phyloP scores from a whole-genome alignment of 2,113 vertebrate genomes.

The Hoplias malabaricus region DNA sequence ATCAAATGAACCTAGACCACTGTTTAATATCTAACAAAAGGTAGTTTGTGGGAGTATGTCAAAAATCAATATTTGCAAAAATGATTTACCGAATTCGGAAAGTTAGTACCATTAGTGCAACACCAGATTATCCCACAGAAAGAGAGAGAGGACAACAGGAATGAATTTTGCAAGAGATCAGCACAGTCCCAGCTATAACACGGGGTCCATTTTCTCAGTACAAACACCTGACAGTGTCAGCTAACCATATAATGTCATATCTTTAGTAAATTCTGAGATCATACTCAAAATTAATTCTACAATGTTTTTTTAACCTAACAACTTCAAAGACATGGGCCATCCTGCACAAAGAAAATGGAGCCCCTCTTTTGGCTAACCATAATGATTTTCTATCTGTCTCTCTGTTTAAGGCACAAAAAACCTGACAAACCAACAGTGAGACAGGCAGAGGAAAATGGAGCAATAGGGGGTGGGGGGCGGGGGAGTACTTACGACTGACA shows the following conservation, averaged over 20 bases:
- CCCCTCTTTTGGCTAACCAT: not conserved
- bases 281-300: not conserved
- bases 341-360: constrained; percentile 40
- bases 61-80: constrained; percentile 6
- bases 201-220: constrained; percentile 44
- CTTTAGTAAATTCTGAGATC: too few relatives aligned
- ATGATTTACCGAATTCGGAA: not conserved
- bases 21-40: not conserved
- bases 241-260: not conserved
- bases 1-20: not conserved
- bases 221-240: constrained; percentile 12
- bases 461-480: too few relatives aligned
- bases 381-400: not conserved
- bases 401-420: not conserved
- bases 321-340: not conserved
- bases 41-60: not conserved
- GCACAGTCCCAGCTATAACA: not conserved
- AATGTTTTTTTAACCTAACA: too few relatives aligned
- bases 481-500: constrained; percentile 95
- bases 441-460: constrained; percentile 34
- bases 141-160: not conserved
- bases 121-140: not conserved
- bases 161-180: not conserved
- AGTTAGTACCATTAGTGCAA: constrained; percentile 21
- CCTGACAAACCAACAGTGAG: not conserved